These are phyloP conservation scores for Smithornis capensis DNA, from an alignment of 2,113 vertebrate genomes.

Conservation along the genomic window DNA sequence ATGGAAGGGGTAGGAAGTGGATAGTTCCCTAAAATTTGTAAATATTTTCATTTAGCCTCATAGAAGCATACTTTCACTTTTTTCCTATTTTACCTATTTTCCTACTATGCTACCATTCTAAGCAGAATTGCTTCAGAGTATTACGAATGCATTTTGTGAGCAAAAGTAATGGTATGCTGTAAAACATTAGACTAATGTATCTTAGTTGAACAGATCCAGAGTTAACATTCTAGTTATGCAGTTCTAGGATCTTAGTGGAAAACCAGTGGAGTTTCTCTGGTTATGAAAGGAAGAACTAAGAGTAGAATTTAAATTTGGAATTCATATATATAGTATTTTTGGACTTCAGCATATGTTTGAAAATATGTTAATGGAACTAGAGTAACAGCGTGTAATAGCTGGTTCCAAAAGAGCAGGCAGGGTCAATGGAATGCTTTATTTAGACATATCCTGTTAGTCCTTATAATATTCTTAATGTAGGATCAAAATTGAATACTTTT, in stretches of 20 bases:
- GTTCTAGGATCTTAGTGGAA: background rate
- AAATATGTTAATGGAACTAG: background rate
- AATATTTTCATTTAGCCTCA: background rate
- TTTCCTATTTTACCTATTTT: background rate
- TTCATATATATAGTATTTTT: background rate
- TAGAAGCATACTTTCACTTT: background rate
- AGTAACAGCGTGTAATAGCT: background rate
- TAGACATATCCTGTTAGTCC: background rate
- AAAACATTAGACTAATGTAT: background rate
- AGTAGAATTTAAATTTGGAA: background rate
- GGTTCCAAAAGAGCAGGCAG: background rate
- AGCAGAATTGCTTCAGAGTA: background rate
- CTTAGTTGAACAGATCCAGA: background rate
- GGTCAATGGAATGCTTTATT: background rate
- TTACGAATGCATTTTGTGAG: background rate
- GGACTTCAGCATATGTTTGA: background rate
- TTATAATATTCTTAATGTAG: background rate
- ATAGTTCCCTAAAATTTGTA: background rate
- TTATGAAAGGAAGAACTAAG: background rate
- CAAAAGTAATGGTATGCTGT: background rate
- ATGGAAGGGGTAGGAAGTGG: background rate
- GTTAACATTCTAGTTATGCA: background rate
- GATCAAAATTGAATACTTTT: background rate
- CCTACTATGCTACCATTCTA: background rate
- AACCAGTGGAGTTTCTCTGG: background rate